phyloP scores from a whole-genome alignment of 2,888 invertebrate species.

The Chaetogeoica ovagalla region DNA sequence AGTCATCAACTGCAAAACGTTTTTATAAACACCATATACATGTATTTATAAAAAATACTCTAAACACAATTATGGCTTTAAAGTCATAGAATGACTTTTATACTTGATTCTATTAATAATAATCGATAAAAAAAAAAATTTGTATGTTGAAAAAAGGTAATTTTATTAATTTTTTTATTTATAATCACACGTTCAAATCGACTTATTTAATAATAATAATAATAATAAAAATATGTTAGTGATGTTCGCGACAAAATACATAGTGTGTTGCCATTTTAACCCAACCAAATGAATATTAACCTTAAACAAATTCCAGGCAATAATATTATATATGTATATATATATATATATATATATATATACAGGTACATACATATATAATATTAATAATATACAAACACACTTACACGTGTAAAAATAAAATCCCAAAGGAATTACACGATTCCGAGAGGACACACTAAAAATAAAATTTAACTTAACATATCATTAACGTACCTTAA shows the following conservation, averaged over 20 bases:
- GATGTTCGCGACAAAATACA: slow-evolving; percentile 40
- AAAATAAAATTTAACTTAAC: neutral
- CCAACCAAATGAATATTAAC: slow-evolving; percentile 47
- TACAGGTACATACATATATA: too few relatives aligned
- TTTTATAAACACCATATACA: too few relatives aligned
- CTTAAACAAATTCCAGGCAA: slow-evolving; percentile 31
- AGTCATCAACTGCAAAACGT: too few relatives aligned
- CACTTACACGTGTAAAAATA: neutral
- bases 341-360: too few relatives aligned
- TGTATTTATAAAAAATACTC: too few relatives aligned
- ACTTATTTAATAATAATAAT: slow-evolving; percentile 7
- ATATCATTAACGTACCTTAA: neutral
- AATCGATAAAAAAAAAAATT: too few relatives aligned
- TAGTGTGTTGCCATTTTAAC: slow-evolving; percentile 29
- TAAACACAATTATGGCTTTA: too few relatives aligned
- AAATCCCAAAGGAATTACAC: too few relatives aligned
- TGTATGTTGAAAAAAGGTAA: slow-evolving; percentile 20
- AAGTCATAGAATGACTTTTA: too few relatives aligned
- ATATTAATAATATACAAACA: too few relatives aligned
- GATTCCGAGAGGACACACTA: too few relatives aligned
- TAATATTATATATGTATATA: neutral
- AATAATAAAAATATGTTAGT: slow-evolving; percentile 40
- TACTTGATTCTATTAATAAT: too few relatives aligned
- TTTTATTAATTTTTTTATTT: slow-evolving; percentile 31
- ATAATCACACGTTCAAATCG: slow-evolving; percentile 39